Evolutionary conservation across 2,888 invertebrate species (phyloP), one percentile per base, ranked within the genome.

Genomic region (Oscheius sp.): DNA sequence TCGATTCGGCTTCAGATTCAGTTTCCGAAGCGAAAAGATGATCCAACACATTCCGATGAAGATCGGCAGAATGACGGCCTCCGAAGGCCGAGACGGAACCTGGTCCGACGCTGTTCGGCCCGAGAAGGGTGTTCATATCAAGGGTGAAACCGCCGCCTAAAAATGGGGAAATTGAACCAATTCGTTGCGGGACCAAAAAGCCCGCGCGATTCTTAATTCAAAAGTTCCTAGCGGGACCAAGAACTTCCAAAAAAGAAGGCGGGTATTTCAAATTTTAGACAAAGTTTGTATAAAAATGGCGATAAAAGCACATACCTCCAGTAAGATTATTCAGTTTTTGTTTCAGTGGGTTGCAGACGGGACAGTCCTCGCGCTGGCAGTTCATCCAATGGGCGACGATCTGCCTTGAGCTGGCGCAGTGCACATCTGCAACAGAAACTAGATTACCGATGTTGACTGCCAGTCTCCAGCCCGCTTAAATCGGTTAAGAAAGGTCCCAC

Each of bases 341-440:
- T 89, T 98, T 97, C 79, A 99, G 92, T 1, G 99, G 99, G 89
- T 95, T 93, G 91, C 99, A 99, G 35, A 99, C 97, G 4, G 97
- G 96, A 91, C 99, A 99, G 91, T 98, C 98, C 85, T 93, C 93
- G 81, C 96, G 93, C 75, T 93, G 93, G 90, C 99, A 99, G 90
- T 97, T 96, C 91, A 97, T 99, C 96, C 99, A 99, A 90, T 99
- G 99, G 80, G 95, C 94, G 81, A 99, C 95, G 79, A 99, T 99
- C 91, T 99, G 99, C 81, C 98, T 92, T 13, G 98, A 98, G 32
- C 97, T 97, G 80, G 96, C 96, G 91, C 99, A 99, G 89, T 99
- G 99, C 37, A 98, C 94, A 75, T 92, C 92, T 37, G 93, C 87
- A 79, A 68, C 48, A 42, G 21, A 13, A 10, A n/a, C 32, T 21